Base-by-base conservation (phyloP, 2,113 vertebrate genomes). In the human region DNA sequence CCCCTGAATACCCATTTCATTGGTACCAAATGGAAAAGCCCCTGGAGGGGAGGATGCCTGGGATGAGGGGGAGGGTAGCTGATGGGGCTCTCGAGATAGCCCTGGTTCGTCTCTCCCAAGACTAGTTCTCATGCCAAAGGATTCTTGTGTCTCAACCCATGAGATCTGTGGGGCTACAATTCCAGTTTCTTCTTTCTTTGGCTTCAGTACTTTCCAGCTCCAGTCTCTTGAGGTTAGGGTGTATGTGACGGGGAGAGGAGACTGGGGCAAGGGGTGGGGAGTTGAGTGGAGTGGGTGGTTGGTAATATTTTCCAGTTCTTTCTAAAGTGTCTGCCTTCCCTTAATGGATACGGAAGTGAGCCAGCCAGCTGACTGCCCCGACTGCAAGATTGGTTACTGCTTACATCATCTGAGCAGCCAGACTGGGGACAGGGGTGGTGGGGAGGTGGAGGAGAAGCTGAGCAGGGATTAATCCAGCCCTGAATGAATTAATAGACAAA, bases 281-380 rank as follows among this genome's bases (percentile, higher is more conserved):
- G n/a, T 50, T 0, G 14, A 96, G 64, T 68, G 35, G 35, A 96
- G 45, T 64, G 93, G 32, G 57, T 95, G 45, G 32, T 89, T 96
- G 95, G 88, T 97, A 96, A 98, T 98, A 97, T 98, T 98, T 99
- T 98, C 97, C 68, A 82, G 96, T 68, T 91, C 96, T 98, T 98
- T 98, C 98, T 98, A 97, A 98, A 98, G 97, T 92, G 96, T 98
- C 97, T 98, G 91, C 79, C 92, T 96, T 95, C 70, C n/a, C 92
- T 97, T 98, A 97, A 98, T 97, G 98, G 98, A 96, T 90, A 97
- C 93, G 61, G 98, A 98, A 98, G 98, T 94, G 96, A 97, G 96
- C 98, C 80, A 97, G 97, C 98, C 89, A 80, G 75, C 97, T 94
- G 97, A 98, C 97, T 97, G 94, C 93, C 89, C 94, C 20, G 55